Conservation (phyloP, 2,113 vertebrate genomes). For the Leucopsar rothschildi region DNA sequence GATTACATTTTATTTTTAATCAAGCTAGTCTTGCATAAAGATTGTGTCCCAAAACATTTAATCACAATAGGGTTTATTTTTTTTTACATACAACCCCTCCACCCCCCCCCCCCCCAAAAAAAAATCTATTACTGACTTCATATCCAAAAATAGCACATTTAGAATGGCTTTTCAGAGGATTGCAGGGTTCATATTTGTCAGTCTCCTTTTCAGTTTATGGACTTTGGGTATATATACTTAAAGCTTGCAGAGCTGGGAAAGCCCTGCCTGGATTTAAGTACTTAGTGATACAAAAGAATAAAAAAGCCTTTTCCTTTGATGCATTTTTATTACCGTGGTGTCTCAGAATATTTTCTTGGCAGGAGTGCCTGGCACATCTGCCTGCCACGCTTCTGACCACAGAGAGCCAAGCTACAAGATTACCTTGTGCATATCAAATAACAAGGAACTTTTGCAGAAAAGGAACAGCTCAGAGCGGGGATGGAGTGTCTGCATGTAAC, state of each 20-base stretch:
- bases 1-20: not conserved
- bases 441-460: not conserved
- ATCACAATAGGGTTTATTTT: not conserved
- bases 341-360: conserved; percentile 21
- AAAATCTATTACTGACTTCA: not conserved
- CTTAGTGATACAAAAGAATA: not conserved
- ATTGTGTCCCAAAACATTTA: not conserved
- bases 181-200: not conserved
- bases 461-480: accelerated
- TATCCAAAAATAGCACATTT: not conserved
- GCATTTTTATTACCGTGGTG: not conserved
- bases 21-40: not conserved
- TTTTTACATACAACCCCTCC: not conserved
- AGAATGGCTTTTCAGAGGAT: not conserved
- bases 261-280: not conserved
- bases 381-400: not conserved
- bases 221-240: not conserved
- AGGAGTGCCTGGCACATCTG: not conserved
- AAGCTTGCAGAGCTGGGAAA: not conserved
- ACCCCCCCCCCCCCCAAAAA: too few species aligned
- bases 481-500: accelerated
- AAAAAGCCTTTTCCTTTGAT: not conserved
- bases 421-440: not conserved
- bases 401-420: not conserved
- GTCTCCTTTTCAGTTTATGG: not conserved